Evolutionary conservation across 2,113 vertebrate species (phyloP), one percentile per base, ranked within the genome.

Genomic region (Cynopterus brachyotis): DNA sequence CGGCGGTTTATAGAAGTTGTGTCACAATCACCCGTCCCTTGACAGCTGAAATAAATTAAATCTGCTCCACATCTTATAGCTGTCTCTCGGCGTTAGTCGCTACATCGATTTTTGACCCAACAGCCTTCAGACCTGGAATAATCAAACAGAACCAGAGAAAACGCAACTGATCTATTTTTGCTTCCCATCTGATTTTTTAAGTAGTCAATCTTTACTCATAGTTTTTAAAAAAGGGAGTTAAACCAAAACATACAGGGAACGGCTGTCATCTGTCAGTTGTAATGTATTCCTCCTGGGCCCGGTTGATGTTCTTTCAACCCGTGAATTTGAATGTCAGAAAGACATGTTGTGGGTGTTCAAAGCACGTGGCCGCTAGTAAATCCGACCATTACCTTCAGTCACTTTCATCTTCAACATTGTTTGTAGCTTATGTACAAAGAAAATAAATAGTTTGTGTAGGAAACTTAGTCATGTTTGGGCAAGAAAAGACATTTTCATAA

Each of bases 71-170:
- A 64, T 92, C 89, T 93, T 81, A 72, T 35, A 75, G 42, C 85
- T 89, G 95, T 91, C 82, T 93, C 81, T 93, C 91, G 40, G 72
- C 90, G 93, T 96, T 95, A 94, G 89, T 95, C 91, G 84, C 62
- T 85, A 53, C 59, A 91, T 94, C 85, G 97, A 96, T 98, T 96
- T 97, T 95, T 96, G n/a, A 78, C 60, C 95, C 70, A 80, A 96
- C 62, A 93, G 76, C 81, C 81, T 82, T 67, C 85, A 64, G 94
- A 84, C 57, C 75, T 92, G 73, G 94, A 96, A 95, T 83, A 91
- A 95, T 94, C 89, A 95, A 97, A 94, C 59, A 26, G 32, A 45
- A 86, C 66, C 62, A 91, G 62, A 93, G 82, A 91, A 94, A 85
- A 96, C 6, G 73, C 37, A 90, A 82, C 82, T 82, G 45, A 87